These are phyloP conservation scores for Haemorhous mexicanus DNA, from an alignment of 2,113 vertebrate species.

Conservation along the genomic window DNA sequence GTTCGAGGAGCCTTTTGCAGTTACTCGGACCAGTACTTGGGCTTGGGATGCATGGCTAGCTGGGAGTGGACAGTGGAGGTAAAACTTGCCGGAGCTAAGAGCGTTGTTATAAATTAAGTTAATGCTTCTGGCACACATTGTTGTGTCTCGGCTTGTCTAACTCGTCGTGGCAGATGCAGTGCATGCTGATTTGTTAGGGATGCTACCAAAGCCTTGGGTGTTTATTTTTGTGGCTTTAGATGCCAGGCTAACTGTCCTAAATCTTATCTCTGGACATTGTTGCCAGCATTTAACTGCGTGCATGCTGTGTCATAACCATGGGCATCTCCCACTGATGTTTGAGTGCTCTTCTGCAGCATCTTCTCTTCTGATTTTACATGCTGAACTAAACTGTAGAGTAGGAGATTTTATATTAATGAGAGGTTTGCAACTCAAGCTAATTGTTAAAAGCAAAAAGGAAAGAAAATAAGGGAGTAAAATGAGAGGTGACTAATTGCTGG, in stretches of 20 bases:
- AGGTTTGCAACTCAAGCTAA: not conserved
- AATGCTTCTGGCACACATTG: not conserved
- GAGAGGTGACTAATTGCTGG: not conserved
- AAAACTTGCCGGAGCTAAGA: not conserved
- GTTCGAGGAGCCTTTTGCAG: rapidly evolving
- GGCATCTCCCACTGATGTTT: not conserved
- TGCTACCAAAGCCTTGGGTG: not conserved
- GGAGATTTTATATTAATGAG: not conserved
- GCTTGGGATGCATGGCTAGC: not conserved
- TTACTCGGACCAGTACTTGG: not conserved
- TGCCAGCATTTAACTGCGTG: rapidly evolving
- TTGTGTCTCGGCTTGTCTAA: not conserved
- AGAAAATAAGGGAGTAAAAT: not conserved
- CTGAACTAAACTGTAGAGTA: not conserved
- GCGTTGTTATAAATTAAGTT: rapidly evolving
- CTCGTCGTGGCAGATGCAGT: not conserved
- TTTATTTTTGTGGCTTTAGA: not conserved
- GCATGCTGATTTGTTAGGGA: not conserved
- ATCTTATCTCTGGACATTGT: not conserved
- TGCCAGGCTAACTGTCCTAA: not conserved
- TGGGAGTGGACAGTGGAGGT: not conserved
- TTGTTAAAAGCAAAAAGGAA: not conserved
- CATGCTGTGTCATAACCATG: rapidly evolving
- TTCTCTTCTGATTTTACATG: not conserved
- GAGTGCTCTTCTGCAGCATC: not conserved